phyloP scores from a whole-genome alignment of 1,140 invertebrate species.

The Drosophila sp. region DNA sequence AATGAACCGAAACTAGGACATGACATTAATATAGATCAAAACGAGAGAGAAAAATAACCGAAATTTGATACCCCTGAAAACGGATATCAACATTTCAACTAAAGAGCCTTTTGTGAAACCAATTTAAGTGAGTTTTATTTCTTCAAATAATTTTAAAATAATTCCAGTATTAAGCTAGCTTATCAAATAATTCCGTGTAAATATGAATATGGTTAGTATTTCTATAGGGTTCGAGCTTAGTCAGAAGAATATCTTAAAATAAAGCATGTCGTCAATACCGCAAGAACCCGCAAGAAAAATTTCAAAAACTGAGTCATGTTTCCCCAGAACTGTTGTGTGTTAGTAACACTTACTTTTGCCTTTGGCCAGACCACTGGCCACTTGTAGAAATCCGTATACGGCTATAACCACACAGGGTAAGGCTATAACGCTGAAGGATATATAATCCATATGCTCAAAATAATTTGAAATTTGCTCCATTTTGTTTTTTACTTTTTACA shows the following conservation, averaged over 20 bases:
- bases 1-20: background rate
- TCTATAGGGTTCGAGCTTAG: background rate
- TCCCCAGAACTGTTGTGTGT: background rate
- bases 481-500: conserved; percentile 12
- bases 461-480: conserved; percentile 74
- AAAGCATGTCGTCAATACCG: background rate
- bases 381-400: conserved; percentile 65
- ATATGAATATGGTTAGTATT: too few species aligned
- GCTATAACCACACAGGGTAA: conserved; percentile 67
- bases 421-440: conserved; percentile 72
- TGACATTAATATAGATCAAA: background rate
- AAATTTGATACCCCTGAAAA: too few species aligned
- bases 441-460: conserved; percentile 71
- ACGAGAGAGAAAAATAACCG: background rate
- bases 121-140: too few species aligned
- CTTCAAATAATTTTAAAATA: too few species aligned
- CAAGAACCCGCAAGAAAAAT: too few species aligned
- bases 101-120: too few species aligned
- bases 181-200: too few species aligned
- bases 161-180: too few species aligned
- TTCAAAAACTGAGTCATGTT: conserved; percentile 18
- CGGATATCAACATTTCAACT: too few species aligned
- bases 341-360: conserved; percentile 61
- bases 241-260: background rate
- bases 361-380: conserved; percentile 65